Evolutionary conservation across 2,797 vertebrate species (phyloP).

Genomic region (Holocentrus rufus): DNA sequence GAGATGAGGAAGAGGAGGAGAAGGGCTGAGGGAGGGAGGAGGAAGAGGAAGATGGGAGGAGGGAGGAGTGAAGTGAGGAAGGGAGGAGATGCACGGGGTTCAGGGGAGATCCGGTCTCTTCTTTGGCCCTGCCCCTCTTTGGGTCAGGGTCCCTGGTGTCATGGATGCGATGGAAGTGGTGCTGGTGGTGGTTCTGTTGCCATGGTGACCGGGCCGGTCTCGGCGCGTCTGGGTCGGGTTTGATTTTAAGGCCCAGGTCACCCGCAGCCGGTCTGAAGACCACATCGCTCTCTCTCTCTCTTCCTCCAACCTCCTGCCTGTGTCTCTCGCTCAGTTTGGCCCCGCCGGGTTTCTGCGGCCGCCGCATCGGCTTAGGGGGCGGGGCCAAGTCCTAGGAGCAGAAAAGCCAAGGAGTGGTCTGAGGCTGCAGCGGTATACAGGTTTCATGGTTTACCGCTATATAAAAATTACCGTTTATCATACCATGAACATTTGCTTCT

Average conservation of each 20-base stretch:
- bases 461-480: no score
- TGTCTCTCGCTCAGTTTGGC: constrained; percentile 69
- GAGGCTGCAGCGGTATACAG: no score
- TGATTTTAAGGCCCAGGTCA: constrained; percentile 50
- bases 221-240: constrained; percentile 82
- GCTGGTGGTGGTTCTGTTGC: constrained; percentile 15
- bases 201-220: constrained; percentile 72
- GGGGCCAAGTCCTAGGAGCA: constrained; percentile 38
- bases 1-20: neutral
- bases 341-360: constrained; percentile 66
- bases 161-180: neutral
- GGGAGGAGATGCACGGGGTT: neutral
- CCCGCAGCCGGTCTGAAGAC: neutral
- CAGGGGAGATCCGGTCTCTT: constrained; percentile 9
- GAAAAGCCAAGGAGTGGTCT: no score
- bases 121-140: neutral
- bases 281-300: neutral
- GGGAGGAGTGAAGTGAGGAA: neutral
- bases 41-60: neutral
- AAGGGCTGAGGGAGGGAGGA: constrained; percentile 43
- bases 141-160: neutral
- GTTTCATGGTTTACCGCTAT: no score
- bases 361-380: constrained; percentile 59
- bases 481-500: no score
- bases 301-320: constrained; percentile 63